Conservation (phyloP, 30 jellyfish, hydroid and myxozoan species). For the Aurelia aurita region DNA sequence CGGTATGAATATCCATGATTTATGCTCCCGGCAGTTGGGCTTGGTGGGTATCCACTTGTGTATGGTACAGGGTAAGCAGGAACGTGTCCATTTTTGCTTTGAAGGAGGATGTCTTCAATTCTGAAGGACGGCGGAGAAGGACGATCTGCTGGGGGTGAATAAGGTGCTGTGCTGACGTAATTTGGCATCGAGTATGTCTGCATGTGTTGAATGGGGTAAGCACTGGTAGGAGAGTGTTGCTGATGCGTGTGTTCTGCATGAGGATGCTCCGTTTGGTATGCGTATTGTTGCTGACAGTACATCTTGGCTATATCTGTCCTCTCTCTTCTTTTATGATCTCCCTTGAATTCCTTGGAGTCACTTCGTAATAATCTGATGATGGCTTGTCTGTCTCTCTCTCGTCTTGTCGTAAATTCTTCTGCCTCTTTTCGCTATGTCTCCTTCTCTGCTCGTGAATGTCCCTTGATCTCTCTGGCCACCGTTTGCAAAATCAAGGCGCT, state of each 20-base stretch:
- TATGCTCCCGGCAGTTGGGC: conserved; percentile 38
- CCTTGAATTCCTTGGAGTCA: too few relatives aligned
- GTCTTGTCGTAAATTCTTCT: too few relatives aligned
- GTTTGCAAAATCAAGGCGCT: too few relatives aligned
- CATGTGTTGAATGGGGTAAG: conserved; percentile 40
- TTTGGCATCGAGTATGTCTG: conserved; percentile 33
- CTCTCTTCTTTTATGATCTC: background rate
- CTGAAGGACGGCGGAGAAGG: conserved; percentile 88
- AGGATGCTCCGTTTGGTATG: conserved; percentile 57
- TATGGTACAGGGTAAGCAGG: conserved; percentile 52
- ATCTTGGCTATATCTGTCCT: background rate
- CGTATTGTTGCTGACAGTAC: conserved; percentile 83
- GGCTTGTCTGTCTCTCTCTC: too few relatives aligned
- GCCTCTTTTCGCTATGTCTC: too few relatives aligned
- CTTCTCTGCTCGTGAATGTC: too few relatives aligned
- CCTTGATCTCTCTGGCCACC: too few relatives aligned
- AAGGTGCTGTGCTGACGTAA: conserved; percentile 59
- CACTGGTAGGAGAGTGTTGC: conserved; percentile 57
- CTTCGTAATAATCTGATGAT: too few relatives aligned
- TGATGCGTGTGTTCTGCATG: conserved; percentile 73
- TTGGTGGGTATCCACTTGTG: conserved; percentile 34
- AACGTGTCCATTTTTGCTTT: conserved; percentile 64
- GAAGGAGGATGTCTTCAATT: conserved; percentile 85
- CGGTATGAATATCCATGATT: conserved; percentile 62
- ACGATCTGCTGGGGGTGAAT: conserved; percentile 74